These are phyloP conservation scores for Crypturellus tataupa DNA, from an alignment of 2,797 vertebrate species.

Conservation along the genomic window DNA sequence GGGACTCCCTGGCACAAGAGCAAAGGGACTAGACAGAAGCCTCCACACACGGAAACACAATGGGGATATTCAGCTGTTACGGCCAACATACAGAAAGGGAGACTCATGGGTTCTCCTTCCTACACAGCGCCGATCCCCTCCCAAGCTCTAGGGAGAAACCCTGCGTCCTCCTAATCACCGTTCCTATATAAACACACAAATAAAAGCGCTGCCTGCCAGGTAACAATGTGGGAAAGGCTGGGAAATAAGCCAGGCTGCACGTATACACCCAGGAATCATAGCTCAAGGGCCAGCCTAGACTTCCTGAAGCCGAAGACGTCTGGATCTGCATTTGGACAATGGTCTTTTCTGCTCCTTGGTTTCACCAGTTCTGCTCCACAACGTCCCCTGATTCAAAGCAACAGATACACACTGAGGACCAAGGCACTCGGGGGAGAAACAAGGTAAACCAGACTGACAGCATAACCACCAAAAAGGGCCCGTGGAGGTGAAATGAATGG, in stretches of 20 bases:
- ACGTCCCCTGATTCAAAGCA: background rate
- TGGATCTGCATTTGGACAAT: background rate
- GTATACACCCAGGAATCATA: background rate
- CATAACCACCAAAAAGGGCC: background rate
- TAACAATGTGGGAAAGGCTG: background rate
- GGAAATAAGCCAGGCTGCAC: fast-evolving
- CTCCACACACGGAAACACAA: conserved; percentile 62
- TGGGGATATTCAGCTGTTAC: conserved; percentile 57
- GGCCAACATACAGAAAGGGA: background rate
- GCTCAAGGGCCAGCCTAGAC: background rate
- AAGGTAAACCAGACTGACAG: background rate
- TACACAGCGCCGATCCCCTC: background rate
- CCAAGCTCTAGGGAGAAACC: background rate
- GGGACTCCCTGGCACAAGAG: conserved; percentile 74
- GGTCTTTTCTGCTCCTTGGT: background rate
- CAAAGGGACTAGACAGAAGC: conserved; percentile 69
- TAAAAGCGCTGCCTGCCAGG: background rate
- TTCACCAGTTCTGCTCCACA: background rate
- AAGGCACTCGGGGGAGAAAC: background rate
- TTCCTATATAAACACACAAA: background rate
- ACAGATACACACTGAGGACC: fast-evolving
- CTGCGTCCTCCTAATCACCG: background rate
- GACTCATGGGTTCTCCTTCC: background rate
- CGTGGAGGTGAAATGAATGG: background rate
- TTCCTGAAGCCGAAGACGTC: background rate